Base-by-base conservation (phyloP, 1,140 invertebrate species). In the Pollicipes pollicipes region DNA sequence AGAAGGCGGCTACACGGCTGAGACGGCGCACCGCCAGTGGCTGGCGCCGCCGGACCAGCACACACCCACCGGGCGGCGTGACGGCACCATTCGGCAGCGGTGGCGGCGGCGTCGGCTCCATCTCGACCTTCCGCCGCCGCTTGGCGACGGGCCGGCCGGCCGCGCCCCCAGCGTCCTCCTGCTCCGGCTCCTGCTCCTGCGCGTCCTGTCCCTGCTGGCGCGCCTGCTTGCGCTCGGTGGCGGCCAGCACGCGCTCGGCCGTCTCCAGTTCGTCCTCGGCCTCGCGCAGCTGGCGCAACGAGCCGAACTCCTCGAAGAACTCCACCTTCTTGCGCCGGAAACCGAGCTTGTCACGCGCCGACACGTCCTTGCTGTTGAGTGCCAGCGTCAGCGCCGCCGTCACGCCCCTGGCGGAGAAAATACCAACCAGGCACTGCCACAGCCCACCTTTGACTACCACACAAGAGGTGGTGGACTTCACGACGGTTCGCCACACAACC, bases 311-410 rank as follows among this genome's bases (percentile, higher is more conserved):
- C 68, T 70, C 73, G 67, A 75, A 63, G 68, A 76, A 75, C 35
- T 75, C 74, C 6, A 73, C 70, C 29, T 73, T 72, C 68, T 75
- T 75, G 30, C 70, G 73, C 13, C 70, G 72, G 68, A 76, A 76
- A 70, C 72, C 74, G 67, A 73, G 73, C 69, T 75, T 75, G 69
- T 74, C 72, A 6, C 64, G 30, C 17, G 75, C 31, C 3, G 73
- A 69, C 16, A 77, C 72, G 24, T 77, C 77, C 71, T 76, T 76
- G 28, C 73, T 71, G 27, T 71, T 70, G 24, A 77, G 66, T 27
- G 75, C 76, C 26, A 77, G 71, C 58, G 75, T 68, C 10, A 76
- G 72, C 35, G 75, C 75, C 8, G 77, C 77, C 21, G 73, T 67
- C n/a, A 77, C 75, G 8, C 77, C 76, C 58, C 70, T 70, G 27